Conservation (phyloP, 2,888 invertebrate species). For the Thecocarcelia acutangulata region DNA sequence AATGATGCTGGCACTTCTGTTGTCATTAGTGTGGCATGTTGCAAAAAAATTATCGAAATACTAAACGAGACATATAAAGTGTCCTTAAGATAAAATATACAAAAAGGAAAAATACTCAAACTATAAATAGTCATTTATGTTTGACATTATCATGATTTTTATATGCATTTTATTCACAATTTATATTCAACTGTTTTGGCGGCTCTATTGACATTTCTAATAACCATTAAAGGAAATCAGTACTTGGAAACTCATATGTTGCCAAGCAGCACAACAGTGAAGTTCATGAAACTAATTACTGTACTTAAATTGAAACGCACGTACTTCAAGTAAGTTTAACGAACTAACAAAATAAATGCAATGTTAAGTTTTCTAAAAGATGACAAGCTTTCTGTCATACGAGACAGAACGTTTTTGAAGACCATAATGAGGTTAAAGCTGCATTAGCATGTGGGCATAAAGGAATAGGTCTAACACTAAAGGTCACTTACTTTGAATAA, state of each 20-base stretch:
- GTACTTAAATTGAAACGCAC: too few relatives aligned
- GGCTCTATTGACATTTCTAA: background rate
- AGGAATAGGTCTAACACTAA: too few relatives aligned
- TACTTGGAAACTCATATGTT: background rate
- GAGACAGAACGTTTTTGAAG: too few relatives aligned
- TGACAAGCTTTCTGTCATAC: too few relatives aligned
- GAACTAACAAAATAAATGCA: constrained; percentile 8
- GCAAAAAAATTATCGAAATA: constrained; percentile 64
- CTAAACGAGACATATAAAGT: constrained; percentile 60
- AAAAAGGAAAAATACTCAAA: constrained; percentile 20
- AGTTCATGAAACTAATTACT: constrained; percentile 8
- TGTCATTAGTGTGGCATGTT: constrained; percentile 64
- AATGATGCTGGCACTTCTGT: constrained; percentile 44
- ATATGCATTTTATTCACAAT: constrained; percentile 50
- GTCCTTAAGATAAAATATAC: constrained; percentile 48
- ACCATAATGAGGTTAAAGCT: too few relatives aligned
- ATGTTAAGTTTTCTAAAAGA: background rate
- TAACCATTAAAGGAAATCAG: constrained; percentile 5
- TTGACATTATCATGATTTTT: constrained; percentile 64
- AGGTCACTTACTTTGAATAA: too few relatives aligned
- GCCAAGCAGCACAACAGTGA: background rate
- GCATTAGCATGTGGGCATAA: too few relatives aligned
- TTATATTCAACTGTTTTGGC: constrained; percentile 18
- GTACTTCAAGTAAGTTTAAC: constrained; percentile 22
- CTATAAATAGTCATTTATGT: constrained; percentile 63